These are phyloP conservation scores for Heterodera filipjevi DNA, from an alignment of 2,888 invertebrate species.

Conservation along the genomic window DNA sequence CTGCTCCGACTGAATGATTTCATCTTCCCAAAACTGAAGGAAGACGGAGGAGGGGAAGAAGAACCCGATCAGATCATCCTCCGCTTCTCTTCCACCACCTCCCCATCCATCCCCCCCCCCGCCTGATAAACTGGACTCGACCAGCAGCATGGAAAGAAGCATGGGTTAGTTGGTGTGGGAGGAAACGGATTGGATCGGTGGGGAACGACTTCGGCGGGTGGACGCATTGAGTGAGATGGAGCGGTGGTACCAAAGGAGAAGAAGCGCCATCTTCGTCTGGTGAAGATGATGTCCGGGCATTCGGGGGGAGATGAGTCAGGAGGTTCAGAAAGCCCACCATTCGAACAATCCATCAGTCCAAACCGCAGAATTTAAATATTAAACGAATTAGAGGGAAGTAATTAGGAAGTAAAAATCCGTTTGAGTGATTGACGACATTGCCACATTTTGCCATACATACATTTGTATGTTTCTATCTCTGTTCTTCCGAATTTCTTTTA, in stretches of 20 bases:
- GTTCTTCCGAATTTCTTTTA: too few species aligned
- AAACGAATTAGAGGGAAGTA: too few species aligned
- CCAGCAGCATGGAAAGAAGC: conserved; percentile 3
- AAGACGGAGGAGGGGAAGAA: conserved; percentile 12
- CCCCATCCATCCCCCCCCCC: background rate
- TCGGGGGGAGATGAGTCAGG: conserved; percentile 3
- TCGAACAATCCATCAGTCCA: background rate
- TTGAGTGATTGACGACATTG: too few species aligned
- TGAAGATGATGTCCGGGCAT: background rate
- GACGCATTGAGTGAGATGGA: background rate
- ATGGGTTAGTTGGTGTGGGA: background rate
- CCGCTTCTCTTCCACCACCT: background rate
- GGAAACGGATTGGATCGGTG: conserved; percentile 12
- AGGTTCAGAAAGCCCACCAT: background rate
- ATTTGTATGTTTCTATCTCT: background rate
- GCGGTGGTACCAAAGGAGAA: background rate
- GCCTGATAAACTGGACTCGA: conserved; percentile 12
- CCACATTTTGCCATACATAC: too few species aligned
- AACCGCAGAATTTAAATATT: background rate
- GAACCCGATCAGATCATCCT: background rate
- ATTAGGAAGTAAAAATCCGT: too few species aligned
- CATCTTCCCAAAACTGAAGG: conserved; percentile 9
- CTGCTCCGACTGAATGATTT: conserved; percentile 9
- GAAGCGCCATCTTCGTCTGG: background rate
- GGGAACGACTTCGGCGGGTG: background rate